Evolutionary conservation across 2,797 vertebrate genomes (phyloP), one percentile per base, ranked within the genome.

Genomic region (Chelonia mydas): DNA sequence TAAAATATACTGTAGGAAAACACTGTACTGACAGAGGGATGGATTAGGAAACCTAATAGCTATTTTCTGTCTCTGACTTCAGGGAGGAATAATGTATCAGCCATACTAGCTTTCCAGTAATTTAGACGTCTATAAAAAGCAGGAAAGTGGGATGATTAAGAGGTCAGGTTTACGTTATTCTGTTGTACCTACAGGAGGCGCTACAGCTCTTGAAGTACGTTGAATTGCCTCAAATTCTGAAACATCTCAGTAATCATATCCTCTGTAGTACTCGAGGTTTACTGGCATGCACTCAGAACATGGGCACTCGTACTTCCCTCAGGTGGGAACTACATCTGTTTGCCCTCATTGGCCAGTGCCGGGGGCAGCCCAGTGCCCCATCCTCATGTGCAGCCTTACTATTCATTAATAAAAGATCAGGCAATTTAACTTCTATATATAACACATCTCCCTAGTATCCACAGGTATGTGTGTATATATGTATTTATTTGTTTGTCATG

Each of bases 261-360:
- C 21, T 17, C 68, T 0, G 1, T 19, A 12, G n/a, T 31, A 1
- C 0, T 33, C 23, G n/a, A 33, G 16, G n/a, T n/a, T 81, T 51
- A 10, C 12, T 7, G 21, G 6, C 79, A 23, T 80, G 33, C 33
- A 15, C 11, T n/a, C 10, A 15, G 79, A 37, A 53, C 21, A 11
- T 21, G 51, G 23, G 11, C n/a, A 53, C 79, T 81, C 23, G 23
- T 74, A 74, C 72, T 25, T 74, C 72, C 41, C 25, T 45, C 72
- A 74, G 12, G 11, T 41, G 23, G 37, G 41, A 37, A 19, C 37
- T n/a, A 21, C 65, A 72, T 72, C 65, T 72, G 19, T 37, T 41
- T 72, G 72, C 37, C 21, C 41, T 45, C 72, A 74, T 45, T 74
- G 37, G 72, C 33, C 65, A 74, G 37, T 27, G 41, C 12, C 12